Percentiles rank a stretch among this genome's conserved stretches.
Evolutionary conservation across 2,113 vertebrate species (phyloP).

Genomic region (Oxyura jamaicensis): DNA sequence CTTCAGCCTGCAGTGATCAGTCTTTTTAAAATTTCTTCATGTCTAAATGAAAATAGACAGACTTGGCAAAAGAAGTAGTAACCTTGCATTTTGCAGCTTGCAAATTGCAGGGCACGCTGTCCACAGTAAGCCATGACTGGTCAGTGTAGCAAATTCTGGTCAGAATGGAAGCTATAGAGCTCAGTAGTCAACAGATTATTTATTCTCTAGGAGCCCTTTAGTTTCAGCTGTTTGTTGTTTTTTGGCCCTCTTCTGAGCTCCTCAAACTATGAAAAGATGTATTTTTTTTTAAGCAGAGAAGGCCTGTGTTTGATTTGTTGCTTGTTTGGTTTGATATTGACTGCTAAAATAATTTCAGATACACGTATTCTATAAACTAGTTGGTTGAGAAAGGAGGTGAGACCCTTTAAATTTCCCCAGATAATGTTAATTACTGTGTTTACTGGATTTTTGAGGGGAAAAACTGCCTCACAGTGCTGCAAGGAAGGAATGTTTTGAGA

Average conservation of each 20-base stretch:
- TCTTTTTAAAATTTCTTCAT: background rate
- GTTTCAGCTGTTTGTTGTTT: background rate
- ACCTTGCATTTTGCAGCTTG: background rate
- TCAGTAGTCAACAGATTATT: background rate
- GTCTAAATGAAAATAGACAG: background rate
- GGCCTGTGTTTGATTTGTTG: background rate
- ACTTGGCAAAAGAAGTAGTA: background rate
- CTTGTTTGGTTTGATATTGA: background rate
- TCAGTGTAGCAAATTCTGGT: background rate
- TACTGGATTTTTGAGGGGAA: background rate
- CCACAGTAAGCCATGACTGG: background rate
- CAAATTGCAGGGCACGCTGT: background rate
- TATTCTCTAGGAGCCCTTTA: background rate
- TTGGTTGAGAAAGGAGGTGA: background rate
- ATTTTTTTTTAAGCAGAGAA: background rate
- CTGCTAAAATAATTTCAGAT: background rate
- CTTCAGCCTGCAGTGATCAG: background rate
- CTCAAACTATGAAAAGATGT: too few relatives aligned
- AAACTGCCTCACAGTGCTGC: background rate
- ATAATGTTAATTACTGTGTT: background rate
- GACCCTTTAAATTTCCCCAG: background rate
- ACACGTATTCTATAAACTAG: background rate
- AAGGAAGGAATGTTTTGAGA: background rate
- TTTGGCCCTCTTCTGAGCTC: too few relatives aligned
- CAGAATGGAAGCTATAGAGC: background rate